Percentiles rank a stretch among this genome's conserved stretches.
Conservation (phyloP, 2,113 vertebrate species). For the Equus przewalskii region DNA sequence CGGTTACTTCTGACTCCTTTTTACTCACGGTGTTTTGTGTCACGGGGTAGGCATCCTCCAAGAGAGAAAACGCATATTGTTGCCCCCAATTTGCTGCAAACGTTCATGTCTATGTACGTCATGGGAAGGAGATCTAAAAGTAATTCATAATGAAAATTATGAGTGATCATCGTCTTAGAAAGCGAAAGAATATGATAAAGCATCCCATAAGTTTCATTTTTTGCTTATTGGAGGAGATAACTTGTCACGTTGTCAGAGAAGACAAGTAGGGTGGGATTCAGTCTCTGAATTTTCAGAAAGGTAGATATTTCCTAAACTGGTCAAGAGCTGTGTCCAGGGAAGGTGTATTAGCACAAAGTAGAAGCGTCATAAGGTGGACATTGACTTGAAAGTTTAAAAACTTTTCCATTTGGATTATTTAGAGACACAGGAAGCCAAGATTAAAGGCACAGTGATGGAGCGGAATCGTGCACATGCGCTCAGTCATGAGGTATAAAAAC, state of each 20-base stretch:
- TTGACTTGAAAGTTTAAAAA: constrained; percentile 10
- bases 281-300: constrained; percentile 24
- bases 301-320: constrained; percentile 6
- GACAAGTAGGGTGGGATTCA: background rate
- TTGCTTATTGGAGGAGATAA: background rate
- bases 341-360: background rate
- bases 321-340: background rate
- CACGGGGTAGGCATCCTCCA: background rate
- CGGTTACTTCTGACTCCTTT: background rate
- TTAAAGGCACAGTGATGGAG: constrained; percentile 25
- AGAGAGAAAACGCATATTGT: background rate
- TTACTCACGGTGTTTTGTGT: background rate
- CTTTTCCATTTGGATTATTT: constrained; percentile 51
- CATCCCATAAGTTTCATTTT: background rate
- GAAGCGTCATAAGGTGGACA: background rate
- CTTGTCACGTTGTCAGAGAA: background rate
- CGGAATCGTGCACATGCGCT: constrained; percentile 25
- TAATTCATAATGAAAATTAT: constrained; percentile 53
- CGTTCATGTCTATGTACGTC: background rate
- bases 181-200: constrained; percentile 7
- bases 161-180: constrained; percentile 51
- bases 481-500: constrained; percentile 55
- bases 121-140: background rate
- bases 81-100: background rate
- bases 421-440: constrained; percentile 46